These are phyloP conservation scores for Autographa pulchrina DNA, from an alignment of 2,888 invertebrate species.

Conservation along the genomic window DNA sequence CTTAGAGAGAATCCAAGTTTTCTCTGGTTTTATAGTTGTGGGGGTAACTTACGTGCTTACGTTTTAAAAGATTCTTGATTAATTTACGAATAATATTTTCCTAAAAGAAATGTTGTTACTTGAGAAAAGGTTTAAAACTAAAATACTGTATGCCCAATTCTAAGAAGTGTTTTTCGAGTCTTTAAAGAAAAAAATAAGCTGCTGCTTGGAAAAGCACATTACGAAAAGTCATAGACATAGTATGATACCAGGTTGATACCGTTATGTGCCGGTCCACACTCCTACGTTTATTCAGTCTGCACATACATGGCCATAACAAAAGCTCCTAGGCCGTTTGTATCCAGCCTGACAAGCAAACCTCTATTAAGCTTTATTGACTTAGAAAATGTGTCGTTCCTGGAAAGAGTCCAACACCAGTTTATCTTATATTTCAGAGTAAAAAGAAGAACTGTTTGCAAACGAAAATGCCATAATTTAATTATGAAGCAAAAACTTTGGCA, in stretches of 20 bases:
- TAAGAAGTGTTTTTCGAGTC: background rate
- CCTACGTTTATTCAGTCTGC: constrained; percentile 12
- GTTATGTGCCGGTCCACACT: constrained; percentile 34
- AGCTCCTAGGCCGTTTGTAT: constrained; percentile 34
- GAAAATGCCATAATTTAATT: constrained; percentile 19
- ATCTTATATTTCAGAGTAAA: constrained; percentile 40
- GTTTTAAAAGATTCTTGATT: too few relatives aligned
- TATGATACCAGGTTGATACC: constrained; percentile 37
- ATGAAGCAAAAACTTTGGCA: constrained; percentile 5
- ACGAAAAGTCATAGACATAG: constrained; percentile 24
- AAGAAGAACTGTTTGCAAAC: constrained; percentile 23
- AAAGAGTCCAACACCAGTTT: constrained; percentile 47
- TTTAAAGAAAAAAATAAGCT: background rate
- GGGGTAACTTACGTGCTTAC: too few relatives aligned
- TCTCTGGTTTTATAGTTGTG: too few relatives aligned
- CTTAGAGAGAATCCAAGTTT: too few relatives aligned
- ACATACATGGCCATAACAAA: constrained; percentile 44
- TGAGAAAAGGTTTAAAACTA: too few relatives aligned
- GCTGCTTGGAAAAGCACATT: background rate
- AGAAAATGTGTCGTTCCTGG: constrained; percentile 48
- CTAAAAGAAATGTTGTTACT: too few relatives aligned
- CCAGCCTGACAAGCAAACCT: constrained; percentile 30
- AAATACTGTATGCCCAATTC: too few relatives aligned
- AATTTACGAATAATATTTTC: too few relatives aligned
- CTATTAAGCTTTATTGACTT: constrained; percentile 50